Percentiles rank a stretch among this genome's conserved stretches.
phyloP scores from a whole-genome alignment of 2,113 vertebrate species.

The Lynx canadensis region DNA sequence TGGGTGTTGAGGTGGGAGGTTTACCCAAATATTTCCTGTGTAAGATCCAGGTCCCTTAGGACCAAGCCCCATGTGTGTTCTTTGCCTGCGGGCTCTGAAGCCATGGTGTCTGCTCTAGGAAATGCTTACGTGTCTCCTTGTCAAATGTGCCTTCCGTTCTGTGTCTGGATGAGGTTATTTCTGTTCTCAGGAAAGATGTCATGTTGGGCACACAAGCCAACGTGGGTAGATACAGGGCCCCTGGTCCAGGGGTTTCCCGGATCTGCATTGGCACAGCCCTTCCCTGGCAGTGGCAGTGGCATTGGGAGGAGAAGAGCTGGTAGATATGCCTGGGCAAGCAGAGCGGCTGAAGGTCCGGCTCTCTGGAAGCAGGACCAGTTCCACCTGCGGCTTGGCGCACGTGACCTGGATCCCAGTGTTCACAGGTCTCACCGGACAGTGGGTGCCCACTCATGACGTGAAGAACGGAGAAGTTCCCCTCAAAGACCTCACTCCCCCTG shows the following conservation, averaged over 20 bases:
- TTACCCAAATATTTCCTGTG: background rate
- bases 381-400: background rate
- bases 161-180: background rate
- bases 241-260: background rate
- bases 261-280: background rate
- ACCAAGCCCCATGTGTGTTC: background rate
- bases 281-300: background rate
- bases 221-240: background rate
- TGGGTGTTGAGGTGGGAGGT: background rate
- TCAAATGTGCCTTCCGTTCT: background rate
- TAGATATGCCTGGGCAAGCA: background rate
- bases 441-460: background rate
- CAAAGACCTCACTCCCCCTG: background rate
- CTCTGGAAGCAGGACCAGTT: background rate
- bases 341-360: background rate
- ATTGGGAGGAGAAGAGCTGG: background rate
- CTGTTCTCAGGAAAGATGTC: constrained; percentile 9
- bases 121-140: background rate
- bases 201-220: background rate
- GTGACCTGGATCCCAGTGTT: background rate
- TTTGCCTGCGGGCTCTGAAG: background rate
- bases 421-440: background rate
- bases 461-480: background rate
- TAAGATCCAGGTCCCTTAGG: background rate
- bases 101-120: background rate